Conservation (phyloP, 2,888 invertebrate species). For the Cantharis nigra region DNA sequence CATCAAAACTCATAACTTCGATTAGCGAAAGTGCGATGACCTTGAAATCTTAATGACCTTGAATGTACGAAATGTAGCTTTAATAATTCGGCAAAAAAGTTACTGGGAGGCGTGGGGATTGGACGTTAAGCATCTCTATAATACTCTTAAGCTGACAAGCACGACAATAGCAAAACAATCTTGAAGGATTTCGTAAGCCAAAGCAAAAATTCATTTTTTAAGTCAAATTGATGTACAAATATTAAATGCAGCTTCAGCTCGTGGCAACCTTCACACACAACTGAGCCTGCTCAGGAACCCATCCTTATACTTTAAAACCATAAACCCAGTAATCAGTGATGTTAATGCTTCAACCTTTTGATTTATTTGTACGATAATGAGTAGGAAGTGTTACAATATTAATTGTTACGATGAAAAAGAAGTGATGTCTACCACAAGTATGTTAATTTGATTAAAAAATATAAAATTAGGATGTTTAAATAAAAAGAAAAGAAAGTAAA, state of each 20-base stretch:
- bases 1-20: background rate
- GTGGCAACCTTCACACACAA: background rate
- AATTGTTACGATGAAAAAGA: background rate
- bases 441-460: background rate
- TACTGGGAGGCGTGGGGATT: background rate
- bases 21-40: background rate
- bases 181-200: background rate
- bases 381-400: background rate
- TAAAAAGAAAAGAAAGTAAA: constrained; percentile 27
- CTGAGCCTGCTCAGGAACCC: background rate
- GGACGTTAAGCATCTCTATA: background rate
- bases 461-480: background rate
- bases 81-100: background rate
- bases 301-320: background rate
- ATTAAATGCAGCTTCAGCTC: background rate
- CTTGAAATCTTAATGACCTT: background rate
- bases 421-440: background rate
- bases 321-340: background rate
- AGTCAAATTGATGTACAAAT: background rate
- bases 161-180: background rate
- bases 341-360: background rate
- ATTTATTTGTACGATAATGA: background rate
- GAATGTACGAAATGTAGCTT: background rate
- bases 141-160: background rate
- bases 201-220: background rate